phyloP scores from a whole-genome alignment of 2,888 invertebrate genomes.

The Mythimna lalbum region DNA sequence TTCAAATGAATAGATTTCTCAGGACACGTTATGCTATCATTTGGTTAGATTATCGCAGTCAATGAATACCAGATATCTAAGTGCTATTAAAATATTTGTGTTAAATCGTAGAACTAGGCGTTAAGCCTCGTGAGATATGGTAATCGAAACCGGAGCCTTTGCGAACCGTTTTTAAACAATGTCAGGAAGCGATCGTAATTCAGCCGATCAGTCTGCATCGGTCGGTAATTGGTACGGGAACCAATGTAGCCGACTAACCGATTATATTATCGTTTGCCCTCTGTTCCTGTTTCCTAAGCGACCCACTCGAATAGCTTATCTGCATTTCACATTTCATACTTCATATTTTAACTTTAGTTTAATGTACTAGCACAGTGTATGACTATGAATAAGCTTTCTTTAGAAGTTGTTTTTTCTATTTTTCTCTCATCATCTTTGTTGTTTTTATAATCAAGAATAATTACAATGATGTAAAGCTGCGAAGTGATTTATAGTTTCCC shows the following conservation, averaged over 20 bases:
- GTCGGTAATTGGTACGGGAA: slow-evolving; percentile 66
- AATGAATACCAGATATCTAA: slow-evolving; percentile 29
- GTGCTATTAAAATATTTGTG: slow-evolving; percentile 47
- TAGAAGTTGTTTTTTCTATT: slow-evolving; percentile 14
- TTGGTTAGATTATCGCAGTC: slow-evolving; percentile 26
- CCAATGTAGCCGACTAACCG: slow-evolving; percentile 59
- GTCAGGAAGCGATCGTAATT: slow-evolving; percentile 78
- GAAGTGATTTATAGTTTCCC: slow-evolving; percentile 57
- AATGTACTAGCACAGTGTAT: slow-evolving; percentile 24
- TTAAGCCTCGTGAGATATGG: slow-evolving; percentile 48
- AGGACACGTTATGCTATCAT: slow-evolving; percentile 40
- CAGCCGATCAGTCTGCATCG: slow-evolving; percentile 71
- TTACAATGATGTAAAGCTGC: slow-evolving; percentile 23
- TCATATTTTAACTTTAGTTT: slow-evolving; percentile 1
- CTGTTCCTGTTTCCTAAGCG: slow-evolving; percentile 61
- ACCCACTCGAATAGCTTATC: slow-evolving; percentile 54
- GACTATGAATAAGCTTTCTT: slow-evolving; percentile 17
- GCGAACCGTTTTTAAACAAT: slow-evolving; percentile 76
- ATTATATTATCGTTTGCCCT: slow-evolving; percentile 62
- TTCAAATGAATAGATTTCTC: slow-evolving; percentile 47
- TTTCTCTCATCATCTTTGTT: slow-evolving; percentile 22
- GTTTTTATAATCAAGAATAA: slow-evolving; percentile 36
- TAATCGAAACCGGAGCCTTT: slow-evolving; percentile 67
- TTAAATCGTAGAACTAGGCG: slow-evolving; percentile 22
- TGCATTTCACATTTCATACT: slow-evolving; percentile 51